phyloP scores from a whole-genome alignment of 2,888 invertebrate species.

The Nomada goodeniana region DNA sequence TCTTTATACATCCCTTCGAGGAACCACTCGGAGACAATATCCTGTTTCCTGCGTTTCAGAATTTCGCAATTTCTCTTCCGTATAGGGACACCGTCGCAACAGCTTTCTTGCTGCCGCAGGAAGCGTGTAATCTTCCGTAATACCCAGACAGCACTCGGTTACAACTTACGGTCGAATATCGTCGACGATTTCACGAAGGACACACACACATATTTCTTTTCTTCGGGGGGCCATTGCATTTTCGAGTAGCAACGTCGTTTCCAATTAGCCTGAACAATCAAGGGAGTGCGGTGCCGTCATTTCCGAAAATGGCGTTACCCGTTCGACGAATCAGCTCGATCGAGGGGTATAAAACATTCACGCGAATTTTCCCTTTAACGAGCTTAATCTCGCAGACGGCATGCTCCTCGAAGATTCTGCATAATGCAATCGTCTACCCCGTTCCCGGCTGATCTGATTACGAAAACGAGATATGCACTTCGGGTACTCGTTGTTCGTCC shows the following conservation, averaged over 20 bases:
- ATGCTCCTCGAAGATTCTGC: constrained; percentile 48
- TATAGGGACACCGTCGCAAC: background rate
- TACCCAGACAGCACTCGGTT: constrained; percentile 8
- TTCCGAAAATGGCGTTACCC: background rate
- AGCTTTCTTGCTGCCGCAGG: constrained; percentile 24
- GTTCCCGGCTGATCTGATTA: constrained; percentile 50
- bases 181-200: background rate
- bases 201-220: background rate
- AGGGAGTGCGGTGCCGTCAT: background rate
- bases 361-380: constrained; percentile 45
- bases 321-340: constrained; percentile 14
- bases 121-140: constrained; percentile 34
- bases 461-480: constrained; percentile 49
- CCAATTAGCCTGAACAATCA: background rate
- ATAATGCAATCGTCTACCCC: constrained; percentile 57
- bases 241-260: background rate
- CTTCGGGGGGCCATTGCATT: background rate
- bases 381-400: constrained; percentile 57
- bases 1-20: background rate
- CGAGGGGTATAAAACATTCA: constrained; percentile 53
- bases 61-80: constrained; percentile 6
- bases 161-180: constrained; percentile 7
- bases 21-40: background rate
- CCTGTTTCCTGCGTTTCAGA: constrained; percentile 4
- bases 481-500: background rate